Evolutionary conservation across 2,797 vertebrate species (phyloP).

Genomic region (Siniperca undulata): DNA sequence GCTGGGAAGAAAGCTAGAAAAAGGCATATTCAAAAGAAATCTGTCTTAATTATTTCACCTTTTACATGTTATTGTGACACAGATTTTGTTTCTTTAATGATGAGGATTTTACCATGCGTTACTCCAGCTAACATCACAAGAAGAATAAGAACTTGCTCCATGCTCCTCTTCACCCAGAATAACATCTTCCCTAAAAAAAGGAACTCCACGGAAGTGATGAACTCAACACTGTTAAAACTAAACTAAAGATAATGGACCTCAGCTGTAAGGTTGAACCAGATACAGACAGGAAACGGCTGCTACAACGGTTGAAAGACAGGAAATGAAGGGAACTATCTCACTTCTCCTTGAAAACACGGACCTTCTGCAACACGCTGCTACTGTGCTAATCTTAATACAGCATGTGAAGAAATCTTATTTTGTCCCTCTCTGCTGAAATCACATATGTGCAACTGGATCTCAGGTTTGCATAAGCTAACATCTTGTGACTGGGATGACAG

Average conservation of each 20-base stretch:
- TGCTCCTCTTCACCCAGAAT: constrained; percentile 19
- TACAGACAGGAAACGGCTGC: constrained; percentile 29
- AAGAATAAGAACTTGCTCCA: constrained; percentile 54
- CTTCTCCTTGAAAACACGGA: constrained; percentile 29
- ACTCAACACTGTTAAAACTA: no score
- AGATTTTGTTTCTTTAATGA: neutral
- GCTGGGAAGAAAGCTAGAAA: constrained; percentile 39
- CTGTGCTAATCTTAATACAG: neutral
- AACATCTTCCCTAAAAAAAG: neutral
- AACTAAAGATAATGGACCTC: neutral
- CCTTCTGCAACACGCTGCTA: accelerated
- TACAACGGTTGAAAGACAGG: constrained; percentile 2
- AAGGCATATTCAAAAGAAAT: neutral
- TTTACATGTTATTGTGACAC: neutral
- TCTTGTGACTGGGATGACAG: neutral
- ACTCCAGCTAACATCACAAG: constrained; percentile 46
- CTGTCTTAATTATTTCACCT: neutral
- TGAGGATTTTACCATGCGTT: constrained; percentile 62
- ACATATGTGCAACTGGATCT: neutral
- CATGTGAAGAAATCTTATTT: neutral
- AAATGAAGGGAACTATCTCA: constrained; percentile 41
- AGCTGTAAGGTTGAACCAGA: neutral
- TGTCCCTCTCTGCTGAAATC: neutral
- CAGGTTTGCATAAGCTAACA: neutral
- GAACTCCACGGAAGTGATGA: neutral